Conservation (phyloP, 2,888 invertebrate species). For the Ophraella communa region DNA sequence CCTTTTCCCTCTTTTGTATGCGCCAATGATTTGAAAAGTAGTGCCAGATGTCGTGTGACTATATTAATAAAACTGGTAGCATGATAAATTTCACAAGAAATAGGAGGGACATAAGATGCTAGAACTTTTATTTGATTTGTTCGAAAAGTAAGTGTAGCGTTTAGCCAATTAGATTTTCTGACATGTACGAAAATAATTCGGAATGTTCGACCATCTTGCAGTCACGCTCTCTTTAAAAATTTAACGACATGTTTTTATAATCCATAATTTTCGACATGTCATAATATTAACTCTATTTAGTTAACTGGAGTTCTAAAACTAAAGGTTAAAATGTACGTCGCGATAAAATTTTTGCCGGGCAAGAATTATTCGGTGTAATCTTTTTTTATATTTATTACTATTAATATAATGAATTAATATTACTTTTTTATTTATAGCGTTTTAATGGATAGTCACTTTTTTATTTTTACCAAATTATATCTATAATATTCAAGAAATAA, state of each 20-base stretch:
- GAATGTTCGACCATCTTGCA: slow-evolving; percentile 16
- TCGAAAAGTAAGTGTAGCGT: slow-evolving; percentile 18
- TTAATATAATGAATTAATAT: no score
- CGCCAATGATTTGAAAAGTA: slow-evolving; percentile 34
- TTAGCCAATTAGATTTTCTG: slow-evolving; percentile 25
- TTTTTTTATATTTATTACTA: no score
- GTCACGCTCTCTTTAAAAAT: slow-evolving; percentile 20
- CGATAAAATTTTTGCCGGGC: neutral
- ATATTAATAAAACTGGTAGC: slow-evolving; percentile 30
- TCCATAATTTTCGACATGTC: slow-evolving; percentile 11
- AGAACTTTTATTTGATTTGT: slow-evolving; percentile 24
- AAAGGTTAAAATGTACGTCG: neutral
- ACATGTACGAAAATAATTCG: slow-evolving; percentile 19
- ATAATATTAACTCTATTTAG: neutral
- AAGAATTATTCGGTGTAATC: no score
- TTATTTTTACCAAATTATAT: no score
- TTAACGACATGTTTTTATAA: slow-evolving; percentile 18
- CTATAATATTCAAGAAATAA: no score
- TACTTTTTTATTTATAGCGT: no score
- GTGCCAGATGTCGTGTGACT: slow-evolving; percentile 46
- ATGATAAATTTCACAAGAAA: slow-evolving; percentile 26
- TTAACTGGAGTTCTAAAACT: neutral
- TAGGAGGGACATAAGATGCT: slow-evolving; percentile 25
- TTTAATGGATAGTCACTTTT: no score
- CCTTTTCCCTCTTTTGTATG: neutral